Conservation (phyloP, 2,888 invertebrate species). For the Cephus rjabovi region DNA sequence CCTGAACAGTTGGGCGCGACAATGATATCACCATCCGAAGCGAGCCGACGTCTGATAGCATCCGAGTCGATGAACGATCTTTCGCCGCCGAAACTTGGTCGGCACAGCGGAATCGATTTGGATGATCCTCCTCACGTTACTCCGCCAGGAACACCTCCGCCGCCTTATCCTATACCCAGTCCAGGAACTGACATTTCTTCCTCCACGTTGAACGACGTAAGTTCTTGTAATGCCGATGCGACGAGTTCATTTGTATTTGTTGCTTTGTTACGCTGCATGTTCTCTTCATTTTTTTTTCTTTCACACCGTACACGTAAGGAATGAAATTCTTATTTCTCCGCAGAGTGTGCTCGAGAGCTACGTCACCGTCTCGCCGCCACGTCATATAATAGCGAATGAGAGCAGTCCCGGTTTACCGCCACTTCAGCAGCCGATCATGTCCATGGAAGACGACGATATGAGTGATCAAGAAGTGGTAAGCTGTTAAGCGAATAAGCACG, state of each 20-base stretch:
- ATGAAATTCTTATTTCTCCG: constrained; percentile 12
- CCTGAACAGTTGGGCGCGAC: constrained; percentile 70
- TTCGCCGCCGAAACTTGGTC: constrained; percentile 56
- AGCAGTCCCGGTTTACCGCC: constrained; percentile 57
- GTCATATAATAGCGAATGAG: constrained; percentile 48
- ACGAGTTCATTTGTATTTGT: neutral
- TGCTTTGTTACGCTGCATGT: neutral
- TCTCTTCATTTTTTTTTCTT: neutral
- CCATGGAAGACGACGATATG: constrained; percentile 96
- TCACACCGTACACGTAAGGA: neutral
- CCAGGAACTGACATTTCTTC: constrained; percentile 50
- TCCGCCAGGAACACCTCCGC: constrained; percentile 90
- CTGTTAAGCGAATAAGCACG: constrained; percentile 23
- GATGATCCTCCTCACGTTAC: constrained; percentile 69
- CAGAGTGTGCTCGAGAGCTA: constrained; percentile 59
- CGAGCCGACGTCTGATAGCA: constrained; percentile 68
- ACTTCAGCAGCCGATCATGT: constrained; percentile 85
- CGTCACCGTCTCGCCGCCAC: constrained; percentile 58
- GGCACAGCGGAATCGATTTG: constrained; percentile 59
- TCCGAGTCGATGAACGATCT: constrained; percentile 75
- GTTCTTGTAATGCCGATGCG: constrained; percentile 4
- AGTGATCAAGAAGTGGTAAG: constrained; percentile 86
- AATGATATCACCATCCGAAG: constrained; percentile 63
- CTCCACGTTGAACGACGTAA: constrained; percentile 55
- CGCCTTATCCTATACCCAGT: constrained; percentile 76